A percentile compares a stretch with the other conserved stretches of the same genome.
Evolutionary conservation across 2,113 vertebrate genomes (phyloP).

Genomic region (Xyliphius kryptos): DNA sequence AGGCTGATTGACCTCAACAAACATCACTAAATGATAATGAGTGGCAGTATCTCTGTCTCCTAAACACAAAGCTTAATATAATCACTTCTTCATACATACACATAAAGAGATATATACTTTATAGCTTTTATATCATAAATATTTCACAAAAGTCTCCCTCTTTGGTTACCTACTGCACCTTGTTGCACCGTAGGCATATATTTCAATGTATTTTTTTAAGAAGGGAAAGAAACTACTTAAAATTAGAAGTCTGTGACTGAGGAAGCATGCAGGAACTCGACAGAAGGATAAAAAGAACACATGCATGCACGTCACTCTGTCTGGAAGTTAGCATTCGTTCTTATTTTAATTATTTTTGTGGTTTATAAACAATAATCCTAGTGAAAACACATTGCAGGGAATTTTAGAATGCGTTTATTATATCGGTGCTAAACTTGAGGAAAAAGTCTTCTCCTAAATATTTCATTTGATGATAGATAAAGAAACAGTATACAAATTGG

Average conservation of each 20-base stretch:
- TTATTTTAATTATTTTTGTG: too few species aligned
- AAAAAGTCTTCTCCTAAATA: too few species aligned
- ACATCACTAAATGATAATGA: constrained; percentile 70
- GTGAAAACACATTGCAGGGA: too few species aligned
- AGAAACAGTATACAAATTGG: too few species aligned
- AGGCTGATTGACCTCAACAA: constrained; percentile 68
- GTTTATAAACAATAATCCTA: too few species aligned
- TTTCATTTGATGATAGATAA: too few species aligned
- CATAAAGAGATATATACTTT: constrained; percentile 27
- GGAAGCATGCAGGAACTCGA: constrained; percentile 56
- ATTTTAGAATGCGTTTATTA: too few species aligned
- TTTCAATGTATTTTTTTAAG: constrained; percentile 25
- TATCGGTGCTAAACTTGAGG: too few species aligned
- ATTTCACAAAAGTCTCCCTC: constrained; percentile 58
- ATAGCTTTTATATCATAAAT: constrained; percentile 41
- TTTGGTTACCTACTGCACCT: constrained; percentile 75
- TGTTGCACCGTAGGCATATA: constrained; percentile 60
- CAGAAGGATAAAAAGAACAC: constrained; percentile 30
- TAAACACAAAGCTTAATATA: constrained; percentile 51
- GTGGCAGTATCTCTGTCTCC: constrained; percentile 73
- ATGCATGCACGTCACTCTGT: constrained; percentile 56
- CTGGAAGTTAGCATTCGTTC: constrained; percentile 32
- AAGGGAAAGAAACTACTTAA: background rate
- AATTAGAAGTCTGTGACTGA: constrained; percentile 33
- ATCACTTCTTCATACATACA: constrained; percentile 37